Percentiles rank a stretch among this genome's conserved stretches.
phyloP scores from a whole-genome alignment of 1,140 invertebrate genomes.

The Heliconius himera region DNA sequence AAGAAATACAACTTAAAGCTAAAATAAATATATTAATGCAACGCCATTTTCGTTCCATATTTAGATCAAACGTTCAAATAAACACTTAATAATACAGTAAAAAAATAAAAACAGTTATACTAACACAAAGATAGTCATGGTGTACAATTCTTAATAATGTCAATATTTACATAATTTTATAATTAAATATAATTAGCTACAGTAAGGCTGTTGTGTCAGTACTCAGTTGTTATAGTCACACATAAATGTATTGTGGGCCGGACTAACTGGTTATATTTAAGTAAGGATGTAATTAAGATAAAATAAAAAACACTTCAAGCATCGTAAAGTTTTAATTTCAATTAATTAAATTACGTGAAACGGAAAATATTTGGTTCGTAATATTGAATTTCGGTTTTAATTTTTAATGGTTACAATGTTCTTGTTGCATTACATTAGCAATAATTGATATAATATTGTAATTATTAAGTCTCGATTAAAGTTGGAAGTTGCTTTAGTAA shows the following conservation, averaged over 20 bases:
- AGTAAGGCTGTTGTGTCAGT: background rate
- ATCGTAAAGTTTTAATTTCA: slow-evolving; percentile 8
- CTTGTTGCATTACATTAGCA: background rate
- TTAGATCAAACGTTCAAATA: background rate
- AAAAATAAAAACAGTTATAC: slow-evolving; percentile 1
- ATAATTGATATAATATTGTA: background rate
- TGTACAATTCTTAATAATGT: slow-evolving; percentile 10
- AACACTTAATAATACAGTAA: background rate
- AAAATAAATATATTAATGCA: too few relatives aligned
- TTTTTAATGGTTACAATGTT: background rate
- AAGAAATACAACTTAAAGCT: too few relatives aligned
- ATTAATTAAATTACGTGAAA: slow-evolving; percentile 6
- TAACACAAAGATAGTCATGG: background rate
- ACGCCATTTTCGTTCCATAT: background rate
- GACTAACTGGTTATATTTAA: slow-evolving; percentile 13
- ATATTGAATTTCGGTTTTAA: slow-evolving; percentile 1
- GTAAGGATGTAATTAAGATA: slow-evolving; percentile 14
- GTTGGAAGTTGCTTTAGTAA: background rate
- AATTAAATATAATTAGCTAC: slow-evolving; percentile 12
- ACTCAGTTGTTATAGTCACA: background rate
- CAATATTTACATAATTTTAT: slow-evolving; percentile 11
- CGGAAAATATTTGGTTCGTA: background rate
- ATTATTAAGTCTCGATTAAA: background rate
- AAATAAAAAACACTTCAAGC: slow-evolving; percentile 1
- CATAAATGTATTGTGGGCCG: slow-evolving; percentile 5